Evolutionary conservation across 2,113 vertebrate genomes (phyloP).

Genomic region (Podarcis raffonei): DNA sequence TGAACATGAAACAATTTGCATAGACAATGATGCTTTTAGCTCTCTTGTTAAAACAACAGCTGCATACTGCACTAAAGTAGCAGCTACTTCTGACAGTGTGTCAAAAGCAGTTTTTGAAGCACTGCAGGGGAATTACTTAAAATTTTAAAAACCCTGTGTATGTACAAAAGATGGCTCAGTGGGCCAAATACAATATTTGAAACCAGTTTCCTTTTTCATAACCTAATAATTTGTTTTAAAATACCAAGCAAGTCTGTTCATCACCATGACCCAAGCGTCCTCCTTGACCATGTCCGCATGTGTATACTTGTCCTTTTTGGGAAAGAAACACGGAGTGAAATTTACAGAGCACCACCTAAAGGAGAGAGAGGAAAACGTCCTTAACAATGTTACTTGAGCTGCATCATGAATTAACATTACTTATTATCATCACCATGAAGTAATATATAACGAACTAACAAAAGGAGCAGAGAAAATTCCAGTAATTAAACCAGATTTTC

Average conservation of each 20-base stretch:
- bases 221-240: slow-evolving; percentile 15
- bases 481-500: not conserved
- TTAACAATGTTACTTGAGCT: no score
- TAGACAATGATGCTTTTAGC: not conserved
- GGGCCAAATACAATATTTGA: not conserved
- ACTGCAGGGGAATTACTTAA: not conserved
- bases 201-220: slow-evolving; percentile 9
- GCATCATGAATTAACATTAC: no score
- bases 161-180: not conserved
- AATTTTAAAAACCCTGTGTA: not conserved
- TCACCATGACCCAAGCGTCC: slow-evolving; percentile 97
- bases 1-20: not conserved
- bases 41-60: not conserved
- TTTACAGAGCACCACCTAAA: slow-evolving; percentile 93
- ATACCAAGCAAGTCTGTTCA: slow-evolving; percentile 96
- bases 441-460: not conserved
- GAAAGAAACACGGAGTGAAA: slow-evolving; percentile 98
- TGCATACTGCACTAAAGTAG: not conserved
- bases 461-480: not conserved
- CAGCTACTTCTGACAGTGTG: not conserved
- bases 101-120: not conserved
- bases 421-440: no score
- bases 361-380: slow-evolving; percentile 7
- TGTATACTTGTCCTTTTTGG: slow-evolving; percentile 95
- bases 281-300: slow-evolving; percentile 96